A percentile compares a stretch with the other conserved stretches of the same genome.
phyloP scores from a whole-genome alignment of 2,113 vertebrate genomes.

The Xiphophorus maculatus region DNA sequence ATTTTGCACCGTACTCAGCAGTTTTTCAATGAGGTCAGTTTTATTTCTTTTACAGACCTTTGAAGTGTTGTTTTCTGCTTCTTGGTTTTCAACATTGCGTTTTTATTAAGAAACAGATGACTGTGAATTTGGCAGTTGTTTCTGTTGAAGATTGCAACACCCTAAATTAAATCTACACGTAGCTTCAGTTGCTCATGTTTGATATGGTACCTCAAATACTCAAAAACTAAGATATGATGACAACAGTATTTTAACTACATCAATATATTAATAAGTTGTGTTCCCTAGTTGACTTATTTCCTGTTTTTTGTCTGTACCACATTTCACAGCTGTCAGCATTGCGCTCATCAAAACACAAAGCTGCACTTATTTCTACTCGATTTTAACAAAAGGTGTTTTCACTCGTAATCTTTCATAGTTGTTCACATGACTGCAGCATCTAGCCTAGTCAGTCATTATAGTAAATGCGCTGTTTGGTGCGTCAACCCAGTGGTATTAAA shows the following conservation, averaged over 20 bases:
- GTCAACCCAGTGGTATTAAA: not conserved
- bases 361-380: conserved; percentile 7
- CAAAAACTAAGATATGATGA: not conserved
- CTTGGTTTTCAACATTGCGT: not conserved
- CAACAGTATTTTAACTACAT: not conserved
- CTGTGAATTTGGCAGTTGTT: not conserved
- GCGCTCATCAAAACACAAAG: not conserved
- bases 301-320: not conserved
- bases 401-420: conserved; percentile 22
- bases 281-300: not conserved
- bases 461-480: not conserved
- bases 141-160: not conserved
- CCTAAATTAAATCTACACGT: not conserved
- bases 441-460: conserved; percentile 4
- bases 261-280: not conserved
- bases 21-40: conserved; percentile 97
- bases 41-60: not conserved
- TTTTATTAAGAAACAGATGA: not conserved
- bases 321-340: not conserved
- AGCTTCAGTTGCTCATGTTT: no score
- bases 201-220: not conserved
- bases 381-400: conserved; percentile 25
- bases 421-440: conserved; percentile 24
- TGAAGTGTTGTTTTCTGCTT: not conserved
- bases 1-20: conserved; percentile 98